A percentile compares a stretch with the other conserved stretches of the same genome.
phyloP scores from a whole-genome alignment of 2,797 vertebrate species.

The Pseudochaenichthys georgianus region DNA sequence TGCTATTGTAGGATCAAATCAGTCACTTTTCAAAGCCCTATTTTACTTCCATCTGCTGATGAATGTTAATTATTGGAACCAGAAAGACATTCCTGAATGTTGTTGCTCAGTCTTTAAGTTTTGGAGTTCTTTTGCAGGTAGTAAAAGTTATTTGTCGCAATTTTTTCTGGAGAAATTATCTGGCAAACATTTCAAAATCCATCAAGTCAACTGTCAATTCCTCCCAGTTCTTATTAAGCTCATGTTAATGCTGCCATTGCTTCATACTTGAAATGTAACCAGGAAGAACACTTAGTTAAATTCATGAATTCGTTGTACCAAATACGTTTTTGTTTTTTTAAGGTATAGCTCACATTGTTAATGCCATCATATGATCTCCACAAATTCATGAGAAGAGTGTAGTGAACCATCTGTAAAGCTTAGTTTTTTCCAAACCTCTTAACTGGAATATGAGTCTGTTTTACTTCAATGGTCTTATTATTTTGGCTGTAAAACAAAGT shows the following conservation, averaged over 20 bases:
- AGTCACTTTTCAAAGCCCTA: constrained; percentile 30
- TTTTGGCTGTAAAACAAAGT: constrained; percentile 68
- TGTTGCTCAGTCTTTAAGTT: constrained; percentile 39
- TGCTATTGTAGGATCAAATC: constrained; percentile 38
- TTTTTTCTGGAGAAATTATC: constrained; percentile 21
- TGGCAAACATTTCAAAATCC: constrained; percentile 19
- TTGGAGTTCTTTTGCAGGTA: constrained; percentile 22
- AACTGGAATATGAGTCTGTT: constrained; percentile 71
- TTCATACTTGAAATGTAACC: constrained; percentile 45
- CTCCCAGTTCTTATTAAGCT: constrained; percentile 30
- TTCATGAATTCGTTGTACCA: constrained; percentile 46
- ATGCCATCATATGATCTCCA: constrained; percentile 31
- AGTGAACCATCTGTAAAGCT: constrained; percentile 46
- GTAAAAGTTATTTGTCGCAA: neutral
- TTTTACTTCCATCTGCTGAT: constrained; percentile 21
- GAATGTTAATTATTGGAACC: constrained; percentile 44
- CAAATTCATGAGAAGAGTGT: constrained; percentile 18
- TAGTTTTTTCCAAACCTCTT: constrained; percentile 41
- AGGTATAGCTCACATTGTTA: constrained; percentile 28
- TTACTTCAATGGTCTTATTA: constrained; percentile 59
- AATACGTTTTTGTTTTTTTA: constrained; percentile 40
- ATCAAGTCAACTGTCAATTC: constrained; percentile 20
- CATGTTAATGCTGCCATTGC: constrained; percentile 35
- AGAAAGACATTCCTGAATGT: constrained; percentile 80
- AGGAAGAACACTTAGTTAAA: constrained; percentile 33